Base-by-base conservation (phyloP, 2,888 invertebrate species). In the Exocentrus adspersus region DNA sequence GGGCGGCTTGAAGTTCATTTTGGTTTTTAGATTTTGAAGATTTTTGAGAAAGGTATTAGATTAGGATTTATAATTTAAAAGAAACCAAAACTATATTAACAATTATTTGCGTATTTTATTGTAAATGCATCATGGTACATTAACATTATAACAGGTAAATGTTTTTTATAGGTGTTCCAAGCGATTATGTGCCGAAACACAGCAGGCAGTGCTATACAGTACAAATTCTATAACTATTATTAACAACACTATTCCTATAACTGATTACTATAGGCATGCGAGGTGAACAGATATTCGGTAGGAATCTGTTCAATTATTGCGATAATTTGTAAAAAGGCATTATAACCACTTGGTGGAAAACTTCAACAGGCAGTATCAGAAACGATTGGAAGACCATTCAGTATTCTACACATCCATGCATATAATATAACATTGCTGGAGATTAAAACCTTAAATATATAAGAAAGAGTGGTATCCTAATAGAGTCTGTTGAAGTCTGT, bases 161-260 rank as follows among this genome's bases (percentile, higher is more conserved):
- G 79, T 82, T 82, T 81, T 73, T 79, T 82, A 81, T 81, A 80
- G 77, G 82, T 82, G 82, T 82, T 82, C 80, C 82, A 82, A 83
- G 82, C 82, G 79, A 79, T 81, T 81, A 80, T 79, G 82, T 82
- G 81, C 80, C 81, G 82, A 83, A 82, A 83, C 82, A 82, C 82
- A 75, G 76, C 78, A 82, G 83, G 83, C 83, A 83, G 82, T 82
- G 83, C 83, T 82, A 83, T 82, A 82, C 82, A 80, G 82, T 82
- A 81, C 77, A 80, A 75, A 76, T 75, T 71, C 72, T 75, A 73
- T 69, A 53, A 53, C 41, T 53, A 67, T 62, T 63, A 64, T 69
- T 75, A 76, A 76, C 74, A 76, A 76, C 70, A 61, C 74, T 66
- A 71, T 74, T 67, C 71, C 72, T 70, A 73, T 74, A 68, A 48